Conservation (phyloP, 92 coral and sea anemone genomes). For the Montipora capitata region DNA sequence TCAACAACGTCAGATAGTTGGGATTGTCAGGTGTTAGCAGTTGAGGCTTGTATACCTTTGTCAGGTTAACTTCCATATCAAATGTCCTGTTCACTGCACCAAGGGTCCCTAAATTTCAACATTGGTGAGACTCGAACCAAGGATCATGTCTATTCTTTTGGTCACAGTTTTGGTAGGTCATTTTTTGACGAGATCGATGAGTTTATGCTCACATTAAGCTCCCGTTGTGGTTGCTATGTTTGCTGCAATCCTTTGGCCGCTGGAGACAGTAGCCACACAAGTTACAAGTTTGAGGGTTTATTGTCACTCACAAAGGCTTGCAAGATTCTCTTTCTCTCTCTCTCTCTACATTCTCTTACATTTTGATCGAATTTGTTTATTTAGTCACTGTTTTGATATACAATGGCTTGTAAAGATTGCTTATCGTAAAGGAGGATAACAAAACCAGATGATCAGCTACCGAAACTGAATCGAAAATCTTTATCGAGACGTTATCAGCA, state of each 20-base stretch:
- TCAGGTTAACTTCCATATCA: not conserved
- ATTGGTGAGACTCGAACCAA: slow-evolving; percentile 35
- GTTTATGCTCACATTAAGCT: slow-evolving; percentile 49
- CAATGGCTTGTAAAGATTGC: not conserved
- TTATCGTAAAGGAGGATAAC: not conserved
- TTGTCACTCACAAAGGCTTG: slow-evolving; percentile 4
- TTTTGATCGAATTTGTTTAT: not conserved
- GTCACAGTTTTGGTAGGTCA: slow-evolving; percentile 29
- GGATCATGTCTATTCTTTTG: slow-evolving; percentile 53
- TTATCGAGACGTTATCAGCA: not conserved
- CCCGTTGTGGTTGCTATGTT: too few relatives aligned
- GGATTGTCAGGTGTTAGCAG: too few relatives aligned
- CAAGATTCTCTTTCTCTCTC: not conserved
- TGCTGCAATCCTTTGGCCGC: too few relatives aligned
- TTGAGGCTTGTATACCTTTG: too few relatives aligned
- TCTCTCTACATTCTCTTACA: not conserved
- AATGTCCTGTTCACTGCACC: slow-evolving; percentile 24
- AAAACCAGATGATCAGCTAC: not conserved
- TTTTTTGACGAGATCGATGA: slow-evolving; percentile 24
- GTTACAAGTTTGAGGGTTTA: too few relatives aligned
- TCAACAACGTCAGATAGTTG: not conserved
- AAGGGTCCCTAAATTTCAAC: slow-evolving; percentile 57
- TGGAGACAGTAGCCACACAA: too few relatives aligned
- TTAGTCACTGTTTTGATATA: not conserved
- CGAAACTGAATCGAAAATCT: not conserved